phyloP scores from a whole-genome alignment of 2,888 invertebrate genomes.

The Zele albiditarsus region DNA sequence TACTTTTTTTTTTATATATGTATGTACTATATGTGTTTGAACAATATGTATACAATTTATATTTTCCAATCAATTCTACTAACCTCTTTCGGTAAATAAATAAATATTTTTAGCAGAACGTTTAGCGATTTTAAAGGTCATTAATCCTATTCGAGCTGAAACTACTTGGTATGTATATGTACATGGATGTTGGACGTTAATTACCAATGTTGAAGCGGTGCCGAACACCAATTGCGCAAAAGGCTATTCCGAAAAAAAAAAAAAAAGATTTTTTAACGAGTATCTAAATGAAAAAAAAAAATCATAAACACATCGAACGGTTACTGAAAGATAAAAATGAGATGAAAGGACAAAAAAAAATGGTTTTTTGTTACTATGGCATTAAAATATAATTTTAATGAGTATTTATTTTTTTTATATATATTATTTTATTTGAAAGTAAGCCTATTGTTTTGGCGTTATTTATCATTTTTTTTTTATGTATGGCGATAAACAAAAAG shows the following conservation, averaged over 20 bases:
- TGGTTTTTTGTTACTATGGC: background rate
- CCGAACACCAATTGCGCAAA: background rate
- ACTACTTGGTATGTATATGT: background rate
- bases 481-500: background rate
- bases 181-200: background rate
- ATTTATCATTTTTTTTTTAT: background rate
- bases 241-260: background rate
- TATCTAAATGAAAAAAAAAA: background rate
- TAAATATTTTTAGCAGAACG: slow-evolving; percentile 31
- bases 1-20: background rate
- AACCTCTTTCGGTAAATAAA: background rate
- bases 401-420: background rate
- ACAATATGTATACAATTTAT: too few species aligned
- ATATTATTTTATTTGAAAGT: background rate
- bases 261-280: background rate
- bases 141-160: slow-evolving; percentile 32
- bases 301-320: background rate
- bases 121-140: slow-evolving; percentile 51
- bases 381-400: background rate
- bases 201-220: background rate
- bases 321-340: slow-evolving; percentile 9
- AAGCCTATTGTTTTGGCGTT: background rate
- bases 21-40: background rate
- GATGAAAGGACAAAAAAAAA: background rate
- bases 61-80: background rate